A percentile compares a stretch with the other conserved stretches of the same genome.
Evolutionary conservation across 1,140 invertebrate species (phyloP).

Genomic region (Bilobella aurantiaca): DNA sequence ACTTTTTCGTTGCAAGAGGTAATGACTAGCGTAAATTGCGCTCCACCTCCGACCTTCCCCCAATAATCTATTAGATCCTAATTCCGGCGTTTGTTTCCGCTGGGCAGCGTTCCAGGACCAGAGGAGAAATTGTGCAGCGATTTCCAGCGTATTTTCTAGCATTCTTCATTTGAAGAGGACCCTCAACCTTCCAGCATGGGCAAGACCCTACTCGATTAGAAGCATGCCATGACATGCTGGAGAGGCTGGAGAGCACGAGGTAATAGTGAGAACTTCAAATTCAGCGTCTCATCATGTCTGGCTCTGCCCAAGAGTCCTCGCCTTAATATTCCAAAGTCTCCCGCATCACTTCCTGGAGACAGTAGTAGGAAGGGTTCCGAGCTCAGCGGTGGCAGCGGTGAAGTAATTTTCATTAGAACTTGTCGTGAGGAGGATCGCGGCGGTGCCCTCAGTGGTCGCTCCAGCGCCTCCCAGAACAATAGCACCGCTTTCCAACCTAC

Average conservation of each 20-base stretch:
- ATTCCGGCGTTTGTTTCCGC: background rate
- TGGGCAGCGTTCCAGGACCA: background rate
- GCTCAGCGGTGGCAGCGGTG: background rate
- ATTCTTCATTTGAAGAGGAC: background rate
- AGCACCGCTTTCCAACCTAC: too few relatives aligned
- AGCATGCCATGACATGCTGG: slow-evolving; percentile 3
- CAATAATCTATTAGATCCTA: background rate
- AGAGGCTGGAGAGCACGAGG: background rate
- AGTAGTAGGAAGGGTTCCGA: background rate
- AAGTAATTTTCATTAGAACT: background rate
- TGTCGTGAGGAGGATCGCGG: background rate
- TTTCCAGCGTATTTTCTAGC: background rate
- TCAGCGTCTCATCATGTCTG: background rate
- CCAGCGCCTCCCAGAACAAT: background rate
- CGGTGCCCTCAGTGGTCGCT: background rate
- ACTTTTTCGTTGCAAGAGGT: background rate
- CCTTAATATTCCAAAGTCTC: background rate
- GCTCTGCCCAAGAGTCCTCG: background rate
- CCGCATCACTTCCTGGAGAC: background rate
- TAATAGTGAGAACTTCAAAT: background rate
- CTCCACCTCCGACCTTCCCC: background rate
- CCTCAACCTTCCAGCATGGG: too few relatives aligned
- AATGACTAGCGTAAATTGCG: too few relatives aligned
- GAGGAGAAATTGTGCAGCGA: too few relatives aligned
- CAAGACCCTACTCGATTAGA: background rate